phyloP scores from a whole-genome alignment of 2,797 vertebrate genomes.

The Notoglanidium macrostoma region DNA sequence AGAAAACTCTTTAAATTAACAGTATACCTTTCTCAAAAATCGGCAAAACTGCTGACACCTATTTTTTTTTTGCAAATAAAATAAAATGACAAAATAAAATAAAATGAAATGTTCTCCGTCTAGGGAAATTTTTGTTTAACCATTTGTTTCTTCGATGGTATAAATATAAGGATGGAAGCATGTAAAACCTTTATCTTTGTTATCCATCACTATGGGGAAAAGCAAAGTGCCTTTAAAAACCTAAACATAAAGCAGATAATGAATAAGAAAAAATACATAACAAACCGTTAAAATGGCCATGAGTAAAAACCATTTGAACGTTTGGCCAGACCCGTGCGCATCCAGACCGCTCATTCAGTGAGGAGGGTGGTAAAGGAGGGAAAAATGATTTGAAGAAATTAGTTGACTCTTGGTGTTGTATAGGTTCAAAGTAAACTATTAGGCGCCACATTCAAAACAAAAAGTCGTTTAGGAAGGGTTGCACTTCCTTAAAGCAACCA shows the following conservation, averaged over 20 bases:
- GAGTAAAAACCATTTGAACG: not conserved
- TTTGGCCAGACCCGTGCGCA: not conserved
- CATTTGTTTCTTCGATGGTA: not conserved
- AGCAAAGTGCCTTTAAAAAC: not conserved
- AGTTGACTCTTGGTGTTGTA: constrained; percentile 3
- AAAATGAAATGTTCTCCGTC: not conserved
- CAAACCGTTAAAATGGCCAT: not conserved
- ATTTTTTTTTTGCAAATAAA: not conserved
- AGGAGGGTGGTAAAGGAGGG: not conserved
- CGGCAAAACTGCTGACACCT: not conserved
- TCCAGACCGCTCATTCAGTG: not conserved
- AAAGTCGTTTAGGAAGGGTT: constrained; percentile 22
- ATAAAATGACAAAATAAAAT: not conserved
- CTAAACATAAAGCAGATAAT: not conserved
- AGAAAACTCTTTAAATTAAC: not conserved
- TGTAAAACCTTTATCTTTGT: not conserved
- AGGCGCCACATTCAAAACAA: constrained; percentile 32
- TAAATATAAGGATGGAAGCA: not conserved
- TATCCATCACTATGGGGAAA: too few relatives aligned
- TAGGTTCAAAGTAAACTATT: constrained; percentile 25
- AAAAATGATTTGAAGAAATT: not conserved
- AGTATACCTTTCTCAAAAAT: not conserved
- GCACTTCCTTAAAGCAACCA: constrained; percentile 26
- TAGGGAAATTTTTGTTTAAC: not conserved
- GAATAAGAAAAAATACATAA: not conserved